phyloP scores from a whole-genome alignment of 2,888 invertebrate species.

The Micoletzkya japonica region DNA sequence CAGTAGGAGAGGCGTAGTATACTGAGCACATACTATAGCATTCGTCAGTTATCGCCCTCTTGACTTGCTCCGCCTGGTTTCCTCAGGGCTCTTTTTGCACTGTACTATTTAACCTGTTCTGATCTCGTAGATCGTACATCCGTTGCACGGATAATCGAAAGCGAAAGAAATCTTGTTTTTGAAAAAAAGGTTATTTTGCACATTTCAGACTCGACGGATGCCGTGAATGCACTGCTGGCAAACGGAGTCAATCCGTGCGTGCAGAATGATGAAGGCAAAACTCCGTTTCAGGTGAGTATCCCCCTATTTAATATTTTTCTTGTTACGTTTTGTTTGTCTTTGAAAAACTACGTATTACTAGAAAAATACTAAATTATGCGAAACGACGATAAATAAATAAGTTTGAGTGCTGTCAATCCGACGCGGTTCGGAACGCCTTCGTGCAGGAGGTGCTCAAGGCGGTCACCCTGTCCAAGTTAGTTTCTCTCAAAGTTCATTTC shows the following conservation, averaged over 20 bases:
- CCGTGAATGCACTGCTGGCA: slow-evolving; percentile 71
- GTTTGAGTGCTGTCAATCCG: slow-evolving; percentile 39
- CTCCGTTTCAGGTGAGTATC: slow-evolving; percentile 69
- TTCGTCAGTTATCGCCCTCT: too few relatives aligned
- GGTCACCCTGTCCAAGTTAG: slow-evolving; percentile 72
- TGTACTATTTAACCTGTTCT: too few relatives aligned
- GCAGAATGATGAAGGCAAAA: slow-evolving; percentile 70
- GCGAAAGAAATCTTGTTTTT: neutral
- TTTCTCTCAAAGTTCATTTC: too few relatives aligned
- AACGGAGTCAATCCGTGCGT: slow-evolving; percentile 72
- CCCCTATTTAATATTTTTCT: neutral
- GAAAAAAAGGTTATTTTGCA: neutral
- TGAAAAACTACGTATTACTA: neutral
- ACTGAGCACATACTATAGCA: too few relatives aligned
- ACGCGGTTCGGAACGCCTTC: slow-evolving; percentile 70
- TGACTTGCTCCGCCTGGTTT: too few relatives aligned
- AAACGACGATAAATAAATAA: neutral
- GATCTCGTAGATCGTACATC: too few relatives aligned
- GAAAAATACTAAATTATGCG: neutral
- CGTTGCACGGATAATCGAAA: too few relatives aligned
- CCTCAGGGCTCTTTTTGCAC: too few relatives aligned
- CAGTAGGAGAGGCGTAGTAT: too few relatives aligned
- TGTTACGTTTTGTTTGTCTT: neutral
- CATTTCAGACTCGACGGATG: slow-evolving; percentile 56
- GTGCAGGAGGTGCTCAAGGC: slow-evolving; percentile 72